Evolutionary conservation across 2,113 vertebrate genomes (phyloP), one percentile per base, ranked within the genome.

Genomic region (Colius striatus): DNA sequence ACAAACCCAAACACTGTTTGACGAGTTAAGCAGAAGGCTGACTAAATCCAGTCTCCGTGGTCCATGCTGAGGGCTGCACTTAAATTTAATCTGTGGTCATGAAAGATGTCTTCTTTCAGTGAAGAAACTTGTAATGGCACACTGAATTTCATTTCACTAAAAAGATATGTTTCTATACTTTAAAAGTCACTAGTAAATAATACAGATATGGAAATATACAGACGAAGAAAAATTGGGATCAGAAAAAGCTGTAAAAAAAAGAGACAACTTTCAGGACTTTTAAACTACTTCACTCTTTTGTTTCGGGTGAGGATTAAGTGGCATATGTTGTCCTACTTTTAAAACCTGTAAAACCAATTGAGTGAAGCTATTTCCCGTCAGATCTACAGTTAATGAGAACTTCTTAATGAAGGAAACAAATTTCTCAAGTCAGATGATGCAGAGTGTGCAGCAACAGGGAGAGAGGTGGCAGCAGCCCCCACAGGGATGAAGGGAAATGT

Each of bases 381-480:
- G 11, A 41, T 36, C 26, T 21, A 16, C 1, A 90, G n/a, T 26
- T 32, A 82, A 65, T 30, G 26, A 88, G 50, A 83, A 53, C 13
- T 62, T 65, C 34, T 73, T 32, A 9, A 60, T 47, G 17, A 27
- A 32, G 13, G 16, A 84, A 92, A 84, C 3, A 0, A 0, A 5
- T n/a, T 86, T 81, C 54, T 57, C 41, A 27, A 73, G 57, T 0
- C 0, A 68, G 32, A 17, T 13, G 21, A 23, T 34, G 62, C 8
- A 50, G 26, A 75, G 16, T 1, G 2, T 57, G 27, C 27, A 54
- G 11, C 10, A 65, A n/a, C 22, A 51, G 22, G 50, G 34, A 81
- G 27, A 0, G 0, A n/a, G 15, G n/a, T 6, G 22, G 34, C 30
- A 47, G 38, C 6, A 6, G 38, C 9, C 12, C 38, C 38, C 38